Evolutionary conservation across 1,140 invertebrate species (phyloP).

Genomic region (Cydia amplana): DNA sequence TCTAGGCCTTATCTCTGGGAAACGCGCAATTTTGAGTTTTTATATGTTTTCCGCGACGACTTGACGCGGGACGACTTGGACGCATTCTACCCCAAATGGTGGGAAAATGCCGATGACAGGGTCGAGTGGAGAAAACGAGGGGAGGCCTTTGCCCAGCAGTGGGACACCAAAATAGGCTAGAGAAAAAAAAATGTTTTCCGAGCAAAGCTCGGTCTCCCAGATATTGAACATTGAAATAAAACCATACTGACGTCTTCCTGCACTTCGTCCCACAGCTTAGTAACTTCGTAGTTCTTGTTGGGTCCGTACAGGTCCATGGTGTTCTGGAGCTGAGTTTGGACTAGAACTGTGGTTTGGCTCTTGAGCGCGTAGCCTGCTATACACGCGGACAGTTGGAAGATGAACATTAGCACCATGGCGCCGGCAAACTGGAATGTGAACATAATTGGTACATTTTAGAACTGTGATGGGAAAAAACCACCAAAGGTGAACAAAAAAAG

Average conservation of each 20-base stretch:
- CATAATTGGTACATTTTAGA: neutral
- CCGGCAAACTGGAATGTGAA: conserved; percentile 84
- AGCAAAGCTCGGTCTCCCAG: too few relatives aligned
- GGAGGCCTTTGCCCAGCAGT: too few relatives aligned
- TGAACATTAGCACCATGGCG: conserved; percentile 87
- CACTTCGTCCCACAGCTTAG: conserved; percentile 83
- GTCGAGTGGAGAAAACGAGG: too few relatives aligned
- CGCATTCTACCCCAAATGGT: too few relatives aligned
- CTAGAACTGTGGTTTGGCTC: conserved; percentile 78
- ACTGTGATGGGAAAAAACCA: neutral
- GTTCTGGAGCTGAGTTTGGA: conserved; percentile 73
- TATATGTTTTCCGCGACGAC: too few relatives aligned
- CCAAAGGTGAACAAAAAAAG: too few relatives aligned
- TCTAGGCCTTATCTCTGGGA: too few relatives aligned
- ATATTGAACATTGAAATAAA: conserved; percentile 30
- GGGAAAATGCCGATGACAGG: too few relatives aligned
- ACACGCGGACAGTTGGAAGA: conserved; percentile 89
- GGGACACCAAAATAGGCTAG: too few relatives aligned
- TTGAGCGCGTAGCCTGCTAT: conserved; percentile 89
- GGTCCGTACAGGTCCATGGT: conserved; percentile 80
- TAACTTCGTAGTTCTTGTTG: conserved; percentile 54
- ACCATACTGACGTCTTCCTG: conserved; percentile 80
- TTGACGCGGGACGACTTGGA: too few relatives aligned
- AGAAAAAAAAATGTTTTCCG: too few relatives aligned
- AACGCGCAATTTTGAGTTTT: too few relatives aligned